Conservation (phyloP, 2,888 invertebrate species). For the Temnothorax unifasciatus region DNA sequence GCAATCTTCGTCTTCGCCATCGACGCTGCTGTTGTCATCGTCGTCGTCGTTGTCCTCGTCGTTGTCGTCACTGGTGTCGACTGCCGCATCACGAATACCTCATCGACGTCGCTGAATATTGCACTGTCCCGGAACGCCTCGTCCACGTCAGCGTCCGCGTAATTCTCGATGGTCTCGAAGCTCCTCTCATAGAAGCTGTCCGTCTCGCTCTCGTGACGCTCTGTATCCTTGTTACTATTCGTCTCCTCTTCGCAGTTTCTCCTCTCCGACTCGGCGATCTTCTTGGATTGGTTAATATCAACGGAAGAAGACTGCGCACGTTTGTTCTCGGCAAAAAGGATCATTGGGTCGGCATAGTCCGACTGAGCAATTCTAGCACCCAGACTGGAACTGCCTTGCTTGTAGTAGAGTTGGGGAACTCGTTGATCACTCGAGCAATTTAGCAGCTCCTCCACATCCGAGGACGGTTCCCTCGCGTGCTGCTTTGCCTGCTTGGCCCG, state of each 20-base stretch:
- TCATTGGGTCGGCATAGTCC: conserved; percentile 94
- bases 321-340: conserved; percentile 87
- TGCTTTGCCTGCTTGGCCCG: conserved; percentile 83
- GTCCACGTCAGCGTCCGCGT: conserved; percentile 89
- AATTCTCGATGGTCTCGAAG: conserved; percentile 91
- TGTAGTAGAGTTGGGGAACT: conserved; percentile 87
- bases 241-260: conserved; percentile 49
- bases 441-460: conserved; percentile 80
- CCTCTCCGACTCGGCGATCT: conserved; percentile 22
- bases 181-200: conserved; percentile 93
- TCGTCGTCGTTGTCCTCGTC: conserved; percentile 23
- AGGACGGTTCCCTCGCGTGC: conserved; percentile 79
- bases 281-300: conserved; percentile 16
- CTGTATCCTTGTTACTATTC: conserved; percentile 19
- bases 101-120: conserved; percentile 93
- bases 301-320: conserved; percentile 56
- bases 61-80: conserved; percentile 38
- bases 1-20: conserved; percentile 70
- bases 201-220: conserved; percentile 86
- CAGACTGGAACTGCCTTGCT: conserved; percentile 93
- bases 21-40: conserved; percentile 17
- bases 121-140: conserved; percentile 93
- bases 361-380: conserved; percentile 96
- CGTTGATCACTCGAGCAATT: conserved; percentile 75
- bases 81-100: conserved; percentile 79